phyloP scores from a whole-genome alignment of 2,888 invertebrate genomes.

The Lapara coniferarum region DNA sequence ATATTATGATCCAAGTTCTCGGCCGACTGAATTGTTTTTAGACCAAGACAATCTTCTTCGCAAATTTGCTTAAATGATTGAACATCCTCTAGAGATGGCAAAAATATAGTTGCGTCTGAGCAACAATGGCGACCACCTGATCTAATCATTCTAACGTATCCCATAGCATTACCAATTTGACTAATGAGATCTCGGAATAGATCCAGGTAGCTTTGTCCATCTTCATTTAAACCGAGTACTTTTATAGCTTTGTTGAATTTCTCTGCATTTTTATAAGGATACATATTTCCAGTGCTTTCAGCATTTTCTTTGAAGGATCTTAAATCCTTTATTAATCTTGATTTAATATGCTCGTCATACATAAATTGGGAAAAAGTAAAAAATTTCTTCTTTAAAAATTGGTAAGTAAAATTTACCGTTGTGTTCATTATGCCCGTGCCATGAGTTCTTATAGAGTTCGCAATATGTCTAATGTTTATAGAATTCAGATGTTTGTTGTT shows the following conservation, averaged over 20 bases:
- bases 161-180: constrained; percentile 98
- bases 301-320: constrained; percentile 91
- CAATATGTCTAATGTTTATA: constrained; percentile 96
- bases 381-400: constrained; percentile 96
- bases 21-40: constrained; percentile 86
- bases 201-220: constrained; percentile 95
- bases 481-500: constrained; percentile 97
- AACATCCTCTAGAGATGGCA: constrained; percentile 89
- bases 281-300: constrained; percentile 86
- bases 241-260: constrained; percentile 96
- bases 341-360: constrained; percentile 98
- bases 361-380: constrained; percentile 98
- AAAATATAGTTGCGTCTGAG: constrained; percentile 94
- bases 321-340: constrained; percentile 94
- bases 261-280: constrained; percentile 95
- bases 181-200: constrained; percentile 95
- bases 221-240: constrained; percentile 91
- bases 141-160: constrained; percentile 96
- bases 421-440: constrained; percentile 98
- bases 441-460: constrained; percentile 98
- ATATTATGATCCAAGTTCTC: constrained; percentile 91
- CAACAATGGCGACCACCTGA: constrained; percentile 97
- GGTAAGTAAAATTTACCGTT: constrained; percentile 96
- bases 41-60: constrained; percentile 83
- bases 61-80: constrained; percentile 85